Evolutionary conservation across 2,113 vertebrate species (phyloP), one percentile per base, ranked within the genome.

Genomic region (Machaerirhynchus nigripectus): DNA sequence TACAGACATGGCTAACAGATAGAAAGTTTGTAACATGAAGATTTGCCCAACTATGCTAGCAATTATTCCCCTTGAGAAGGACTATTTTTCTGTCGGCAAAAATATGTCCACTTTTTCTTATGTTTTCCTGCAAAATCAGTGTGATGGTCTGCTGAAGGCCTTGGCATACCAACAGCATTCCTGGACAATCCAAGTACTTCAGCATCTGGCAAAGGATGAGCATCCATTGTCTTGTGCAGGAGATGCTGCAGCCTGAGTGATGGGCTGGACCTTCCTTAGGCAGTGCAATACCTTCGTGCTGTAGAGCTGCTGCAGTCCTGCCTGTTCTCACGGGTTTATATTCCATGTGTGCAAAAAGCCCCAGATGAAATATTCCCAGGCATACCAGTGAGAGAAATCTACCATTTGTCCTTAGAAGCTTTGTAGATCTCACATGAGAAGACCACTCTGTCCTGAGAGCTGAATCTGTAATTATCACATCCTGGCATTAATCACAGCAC

Each of bases 251-350:
- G 35, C 37, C 44, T 50, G n/a, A 18, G 10, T 1, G 33, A 39
- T 4, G 13, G 49, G 8, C 23, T 81, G 37, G 49, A 13, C 21
- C 13, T 81, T 87, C 7, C 50, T 42, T 14, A 11, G 46, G 7
- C 11, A 10, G 15, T 9, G 7, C 11, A 10, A 17, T 9, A 39
- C 1, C 7, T 52, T 24, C 6, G 2, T 15, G 11, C 5, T 40
- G 15, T 2, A n/a, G 49, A 71, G 31, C 16, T 60, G 52, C 61
- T 71, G 17, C 23, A 28, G 40, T 39, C 27, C 57, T 69, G n/a
- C 17, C 35, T 22, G 15, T 65, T 91, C 63, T 79, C 42, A 18
- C 19, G 40, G 39, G 4, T 14, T 86, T 50, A 10, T 27, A 15
- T 12, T 76, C 35, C 6, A 4, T 11, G 15, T 7, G 9, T 27